phyloP scores from a whole-genome alignment of 2,797 vertebrate species.

The Oreonectes daqikongensis region DNA sequence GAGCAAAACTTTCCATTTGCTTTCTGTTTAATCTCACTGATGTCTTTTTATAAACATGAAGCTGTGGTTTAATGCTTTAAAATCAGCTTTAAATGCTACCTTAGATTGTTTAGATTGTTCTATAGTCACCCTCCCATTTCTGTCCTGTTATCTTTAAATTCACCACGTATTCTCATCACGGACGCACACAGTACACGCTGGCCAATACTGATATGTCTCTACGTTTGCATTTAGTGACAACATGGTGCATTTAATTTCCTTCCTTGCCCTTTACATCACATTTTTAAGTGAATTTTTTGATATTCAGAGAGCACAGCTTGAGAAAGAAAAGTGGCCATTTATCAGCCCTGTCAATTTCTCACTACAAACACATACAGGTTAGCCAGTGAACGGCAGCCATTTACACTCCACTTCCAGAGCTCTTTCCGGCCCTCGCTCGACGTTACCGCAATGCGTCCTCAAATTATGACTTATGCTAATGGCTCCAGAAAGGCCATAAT shows the following conservation, averaged over 20 bases:
- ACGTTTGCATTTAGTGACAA: constrained; percentile 44
- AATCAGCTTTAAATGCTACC: too few relatives aligned
- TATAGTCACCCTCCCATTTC: not conserved
- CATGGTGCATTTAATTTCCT: constrained; percentile 46
- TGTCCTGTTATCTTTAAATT: constrained; percentile 1
- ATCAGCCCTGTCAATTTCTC: constrained; percentile 52
- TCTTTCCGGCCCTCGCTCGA: constrained; percentile 23
- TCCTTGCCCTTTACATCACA: constrained; percentile 48
- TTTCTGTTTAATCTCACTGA: too few relatives aligned
- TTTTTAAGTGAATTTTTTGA: constrained; percentile 47
- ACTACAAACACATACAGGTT: constrained; percentile 38
- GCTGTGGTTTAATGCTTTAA: too few relatives aligned
- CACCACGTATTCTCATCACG: constrained; percentile 15
- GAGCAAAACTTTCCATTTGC: too few relatives aligned
- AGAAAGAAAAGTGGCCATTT: constrained; percentile 46
- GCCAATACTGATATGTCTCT: constrained; percentile 22
- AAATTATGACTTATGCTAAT: constrained; percentile 67
- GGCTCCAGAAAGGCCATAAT: constrained; percentile 66
- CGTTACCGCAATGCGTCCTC: constrained; percentile 36
- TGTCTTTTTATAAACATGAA: too few relatives aligned
- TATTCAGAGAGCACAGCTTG: constrained; percentile 46
- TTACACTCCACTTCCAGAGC: constrained; percentile 40
- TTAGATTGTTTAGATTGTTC: too few relatives aligned
- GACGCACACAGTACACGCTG: constrained; percentile 19
- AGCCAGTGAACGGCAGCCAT: constrained; percentile 36